Conservation (phyloP, 2,888 invertebrate species). For the Tineola bisselliella region DNA sequence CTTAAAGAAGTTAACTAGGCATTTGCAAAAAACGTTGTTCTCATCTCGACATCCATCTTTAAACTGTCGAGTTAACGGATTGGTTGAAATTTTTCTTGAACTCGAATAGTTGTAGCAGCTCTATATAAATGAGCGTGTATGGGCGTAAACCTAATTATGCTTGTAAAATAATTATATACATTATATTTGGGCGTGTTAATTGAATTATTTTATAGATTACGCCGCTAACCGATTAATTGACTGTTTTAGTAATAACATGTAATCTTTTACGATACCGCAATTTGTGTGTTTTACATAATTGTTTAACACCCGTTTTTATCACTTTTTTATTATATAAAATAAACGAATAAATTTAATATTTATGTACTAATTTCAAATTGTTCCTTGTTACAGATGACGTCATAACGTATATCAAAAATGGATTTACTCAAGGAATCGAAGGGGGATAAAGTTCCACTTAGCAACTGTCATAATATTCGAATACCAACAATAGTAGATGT, state of each 20-base stretch:
- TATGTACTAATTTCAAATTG: too few relatives aligned
- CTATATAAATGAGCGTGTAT: slow-evolving; percentile 1
- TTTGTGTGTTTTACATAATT: slow-evolving; percentile 13
- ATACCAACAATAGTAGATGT: slow-evolving; percentile 38
- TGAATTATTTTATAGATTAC: slow-evolving; percentile 22
- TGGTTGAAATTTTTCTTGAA: too few relatives aligned
- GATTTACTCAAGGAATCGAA: slow-evolving; percentile 16
- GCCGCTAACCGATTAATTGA: slow-evolving; percentile 25
- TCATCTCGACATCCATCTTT: too few relatives aligned
- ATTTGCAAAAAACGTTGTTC: too few relatives aligned
- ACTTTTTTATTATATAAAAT: slow-evolving; percentile 11
- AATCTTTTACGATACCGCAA: too few relatives aligned
- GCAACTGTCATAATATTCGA: slow-evolving; percentile 26
- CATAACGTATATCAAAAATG: slow-evolving; percentile 20
- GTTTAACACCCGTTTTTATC: slow-evolving; percentile 18
- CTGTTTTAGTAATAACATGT: slow-evolving; percentile 23
- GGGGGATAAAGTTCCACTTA: slow-evolving; percentile 17
- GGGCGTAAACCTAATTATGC: slow-evolving; percentile 12
- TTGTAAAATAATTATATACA: slow-evolving; percentile 16
- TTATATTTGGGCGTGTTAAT: slow-evolving; percentile 22
- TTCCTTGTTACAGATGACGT: slow-evolving; percentile 13
- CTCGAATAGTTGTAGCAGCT: slow-evolving; percentile 21
- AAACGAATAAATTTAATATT: slow-evolving; percentile 10
- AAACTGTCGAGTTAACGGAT: too few relatives aligned
- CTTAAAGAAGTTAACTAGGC: too few relatives aligned